phyloP scores from a whole-genome alignment of 2,113 vertebrate genomes.

The Turdus rufiventris region DNA sequence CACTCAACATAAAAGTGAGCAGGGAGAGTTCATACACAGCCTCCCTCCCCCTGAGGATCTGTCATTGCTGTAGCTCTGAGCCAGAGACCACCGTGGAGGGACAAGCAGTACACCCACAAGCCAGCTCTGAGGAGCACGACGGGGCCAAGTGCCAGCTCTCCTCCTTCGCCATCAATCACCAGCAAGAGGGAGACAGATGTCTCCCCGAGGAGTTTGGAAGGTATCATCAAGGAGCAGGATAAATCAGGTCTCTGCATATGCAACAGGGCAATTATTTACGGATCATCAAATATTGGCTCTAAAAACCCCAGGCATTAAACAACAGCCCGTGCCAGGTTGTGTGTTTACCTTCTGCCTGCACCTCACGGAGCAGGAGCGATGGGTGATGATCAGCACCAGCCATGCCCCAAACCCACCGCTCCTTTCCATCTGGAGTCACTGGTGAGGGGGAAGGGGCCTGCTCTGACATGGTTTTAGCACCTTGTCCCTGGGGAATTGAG shows the following conservation, averaged over 20 bases:
- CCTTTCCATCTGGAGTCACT: background rate
- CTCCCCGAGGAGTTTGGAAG: constrained; percentile 13
- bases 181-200: background rate
- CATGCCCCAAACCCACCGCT: background rate
- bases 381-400: background rate
- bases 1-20: background rate
- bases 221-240: background rate
- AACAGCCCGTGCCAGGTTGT: background rate
- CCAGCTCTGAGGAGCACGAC: background rate
- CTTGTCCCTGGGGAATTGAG: background rate
- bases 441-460: background rate
- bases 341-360: background rate
- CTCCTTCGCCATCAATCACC: constrained; percentile 2
- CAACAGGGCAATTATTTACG: background rate
- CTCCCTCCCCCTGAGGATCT: background rate
- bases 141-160: background rate
- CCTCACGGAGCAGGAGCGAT: rapidly evolving
- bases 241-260: constrained; percentile 4
- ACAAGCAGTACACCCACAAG: background rate
- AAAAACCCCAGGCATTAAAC: background rate
- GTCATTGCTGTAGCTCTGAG: background rate
- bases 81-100: constrained; percentile 4
- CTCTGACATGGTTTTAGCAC: background rate
- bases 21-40: background rate
- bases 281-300: constrained; percentile 16